A percentile compares a stretch with the other conserved stretches of the same genome.
Conservation (phyloP, 2,797 vertebrate genomes). For the Vultur gryphus region DNA sequence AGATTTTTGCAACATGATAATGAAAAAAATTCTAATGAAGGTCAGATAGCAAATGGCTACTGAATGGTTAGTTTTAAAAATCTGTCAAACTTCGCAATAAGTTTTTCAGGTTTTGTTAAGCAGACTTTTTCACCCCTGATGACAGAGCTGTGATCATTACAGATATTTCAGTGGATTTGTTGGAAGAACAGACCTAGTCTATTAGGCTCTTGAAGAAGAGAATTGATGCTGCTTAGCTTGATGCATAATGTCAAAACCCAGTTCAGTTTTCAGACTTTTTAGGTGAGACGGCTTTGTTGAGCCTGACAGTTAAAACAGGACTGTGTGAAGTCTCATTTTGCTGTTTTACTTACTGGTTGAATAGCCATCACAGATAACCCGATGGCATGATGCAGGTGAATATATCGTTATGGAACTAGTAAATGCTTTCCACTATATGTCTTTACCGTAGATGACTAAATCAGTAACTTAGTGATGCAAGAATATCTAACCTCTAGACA, state of each 20-base stretch:
- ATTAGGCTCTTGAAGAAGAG: background rate
- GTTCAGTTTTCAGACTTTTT: slow-evolving; percentile 4
- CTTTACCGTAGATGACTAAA: background rate
- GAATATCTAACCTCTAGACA: background rate
- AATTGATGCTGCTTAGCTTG: background rate
- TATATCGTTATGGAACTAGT: background rate
- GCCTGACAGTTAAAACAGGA: background rate
- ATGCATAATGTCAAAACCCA: background rate
- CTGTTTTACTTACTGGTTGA: background rate
- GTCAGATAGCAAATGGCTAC: slow-evolving; percentile 42
- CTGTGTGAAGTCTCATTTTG: background rate
- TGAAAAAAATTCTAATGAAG: slow-evolving; percentile 66
- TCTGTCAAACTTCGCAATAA: slow-evolving; percentile 15
- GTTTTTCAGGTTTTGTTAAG: slow-evolving; percentile 24
- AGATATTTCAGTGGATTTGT: slow-evolving; percentile 6
- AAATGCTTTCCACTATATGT: background rate
- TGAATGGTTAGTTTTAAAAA: slow-evolving; percentile 31
- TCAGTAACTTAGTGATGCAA: background rate
- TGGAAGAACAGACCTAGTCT: slow-evolving; percentile 1
- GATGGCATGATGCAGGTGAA: background rate
- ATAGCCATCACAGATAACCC: background rate
- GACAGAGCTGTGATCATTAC: background rate
- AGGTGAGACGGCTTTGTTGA: background rate
- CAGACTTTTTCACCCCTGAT: background rate
- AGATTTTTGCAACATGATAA: slow-evolving; percentile 63